Percentiles rank a stretch among this genome's conserved stretches.
Conservation (phyloP, 2,113 vertebrate genomes). For the Oxyruncus cristatus region DNA sequence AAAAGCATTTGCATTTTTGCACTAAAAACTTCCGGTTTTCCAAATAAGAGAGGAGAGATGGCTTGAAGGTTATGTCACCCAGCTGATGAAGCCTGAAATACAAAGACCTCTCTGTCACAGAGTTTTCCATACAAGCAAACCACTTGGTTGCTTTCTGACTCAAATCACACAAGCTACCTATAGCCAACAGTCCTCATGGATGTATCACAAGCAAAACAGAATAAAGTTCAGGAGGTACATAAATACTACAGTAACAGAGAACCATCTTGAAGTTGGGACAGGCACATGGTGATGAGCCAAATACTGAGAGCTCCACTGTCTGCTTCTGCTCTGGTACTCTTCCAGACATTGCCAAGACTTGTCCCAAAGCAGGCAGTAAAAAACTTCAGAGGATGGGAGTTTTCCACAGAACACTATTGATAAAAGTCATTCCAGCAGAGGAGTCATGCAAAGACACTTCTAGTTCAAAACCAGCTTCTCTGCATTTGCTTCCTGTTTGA, state of each 20-base stretch:
- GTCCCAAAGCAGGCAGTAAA: neutral
- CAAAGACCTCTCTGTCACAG: neutral
- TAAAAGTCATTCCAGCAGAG: neutral
- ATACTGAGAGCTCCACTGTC: neutral
- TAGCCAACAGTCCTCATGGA: neutral
- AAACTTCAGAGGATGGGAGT: neutral
- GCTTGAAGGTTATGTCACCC: neutral
- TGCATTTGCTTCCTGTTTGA: neutral
- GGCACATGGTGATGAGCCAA: neutral
- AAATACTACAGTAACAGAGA: neutral
- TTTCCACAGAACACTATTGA: neutral
- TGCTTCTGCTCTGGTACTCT: neutral
- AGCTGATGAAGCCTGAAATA: neutral
- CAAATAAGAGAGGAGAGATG: neutral
- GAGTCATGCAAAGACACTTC: neutral
- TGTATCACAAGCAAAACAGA: neutral
- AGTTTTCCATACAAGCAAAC: neutral
- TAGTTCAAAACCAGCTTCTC: neutral
- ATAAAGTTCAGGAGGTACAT: neutral
- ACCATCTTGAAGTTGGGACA: neutral
- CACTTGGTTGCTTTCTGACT: neutral
- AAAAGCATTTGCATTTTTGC: neutral
- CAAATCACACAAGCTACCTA: neutral
- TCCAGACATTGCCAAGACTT: neutral
- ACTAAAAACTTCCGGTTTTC: neutral